Evolutionary conservation across 2,888 invertebrate species (phyloP).

Genomic region (Clitarchus hookeri): DNA sequence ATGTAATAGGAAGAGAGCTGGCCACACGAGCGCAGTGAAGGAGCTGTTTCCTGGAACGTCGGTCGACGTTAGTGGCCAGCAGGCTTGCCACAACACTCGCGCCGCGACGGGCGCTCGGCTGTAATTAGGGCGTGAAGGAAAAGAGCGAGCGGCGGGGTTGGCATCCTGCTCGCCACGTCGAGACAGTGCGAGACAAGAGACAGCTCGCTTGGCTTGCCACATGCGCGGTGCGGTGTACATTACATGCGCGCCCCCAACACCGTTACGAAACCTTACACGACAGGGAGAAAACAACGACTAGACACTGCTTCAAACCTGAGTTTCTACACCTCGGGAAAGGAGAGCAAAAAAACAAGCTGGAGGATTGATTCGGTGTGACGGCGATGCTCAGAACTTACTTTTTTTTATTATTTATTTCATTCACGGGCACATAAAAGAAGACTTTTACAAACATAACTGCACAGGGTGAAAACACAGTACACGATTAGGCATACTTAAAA

Average conservation of each 20-base stretch:
- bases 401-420: too few relatives aligned
- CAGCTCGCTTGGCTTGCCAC: neutral
- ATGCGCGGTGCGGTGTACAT: neutral
- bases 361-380: too few relatives aligned
- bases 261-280: neutral
- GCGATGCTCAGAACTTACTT: too few relatives aligned
- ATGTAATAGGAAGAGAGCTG: neutral
- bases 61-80: neutral
- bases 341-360: too few relatives aligned
- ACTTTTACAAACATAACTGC: too few relatives aligned
- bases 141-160: neutral
- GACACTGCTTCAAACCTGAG: too few relatives aligned
- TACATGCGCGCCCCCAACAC: neutral
- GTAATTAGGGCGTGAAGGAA: slow-evolving; percentile 10
- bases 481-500: too few relatives aligned
- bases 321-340: too few relatives aligned
- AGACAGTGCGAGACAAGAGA: too few relatives aligned
- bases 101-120: neutral
- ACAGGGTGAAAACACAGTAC: too few relatives aligned
- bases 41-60: neutral
- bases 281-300: too few relatives aligned
- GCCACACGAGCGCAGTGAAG: neutral
- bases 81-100: slow-evolving; percentile 2
- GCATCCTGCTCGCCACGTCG: neutral
- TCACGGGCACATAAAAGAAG: too few relatives aligned